Conservation (phyloP, 2,888 invertebrate genomes). For the Acrobasis consociella region DNA sequence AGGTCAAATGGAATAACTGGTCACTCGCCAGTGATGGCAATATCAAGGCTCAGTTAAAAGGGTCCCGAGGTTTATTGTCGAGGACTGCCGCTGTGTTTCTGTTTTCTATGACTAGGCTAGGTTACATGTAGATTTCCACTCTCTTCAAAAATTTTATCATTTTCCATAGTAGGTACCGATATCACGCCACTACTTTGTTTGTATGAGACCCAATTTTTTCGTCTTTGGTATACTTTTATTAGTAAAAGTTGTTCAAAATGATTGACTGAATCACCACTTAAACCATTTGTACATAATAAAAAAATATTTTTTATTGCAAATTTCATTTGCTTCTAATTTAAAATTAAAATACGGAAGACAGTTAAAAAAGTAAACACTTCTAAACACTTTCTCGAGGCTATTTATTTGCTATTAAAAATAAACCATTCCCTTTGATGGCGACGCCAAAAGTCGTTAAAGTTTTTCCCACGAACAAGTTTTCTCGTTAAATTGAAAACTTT, state of each 20-base stretch:
- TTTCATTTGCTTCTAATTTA: too few species aligned
- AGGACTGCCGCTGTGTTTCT: slow-evolving; percentile 20
- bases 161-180: too few species aligned
- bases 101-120: not conserved
- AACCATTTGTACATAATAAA: too few species aligned
- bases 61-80: slow-evolving; percentile 37
- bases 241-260: too few species aligned
- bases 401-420: not conserved
- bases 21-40: slow-evolving; percentile 13
- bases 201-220: too few species aligned
- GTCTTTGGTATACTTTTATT: too few species aligned
- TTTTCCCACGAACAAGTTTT: slow-evolving; percentile 38
- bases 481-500: slow-evolving; percentile 40
- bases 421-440: slow-evolving; percentile 1
- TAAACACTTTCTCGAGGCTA: not conserved
- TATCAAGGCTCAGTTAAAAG: slow-evolving; percentile 36
- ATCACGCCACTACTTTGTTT: too few species aligned
- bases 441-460: slow-evolving; percentile 26
- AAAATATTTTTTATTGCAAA: too few species aligned
- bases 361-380: not conserved
- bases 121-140: too few species aligned
- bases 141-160: too few species aligned
- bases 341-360: too few species aligned
- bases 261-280: too few species aligned
- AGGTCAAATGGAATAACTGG: slow-evolving; percentile 20